Conservation (phyloP, 2,888 invertebrate genomes). For the Lottia scabra region DNA sequence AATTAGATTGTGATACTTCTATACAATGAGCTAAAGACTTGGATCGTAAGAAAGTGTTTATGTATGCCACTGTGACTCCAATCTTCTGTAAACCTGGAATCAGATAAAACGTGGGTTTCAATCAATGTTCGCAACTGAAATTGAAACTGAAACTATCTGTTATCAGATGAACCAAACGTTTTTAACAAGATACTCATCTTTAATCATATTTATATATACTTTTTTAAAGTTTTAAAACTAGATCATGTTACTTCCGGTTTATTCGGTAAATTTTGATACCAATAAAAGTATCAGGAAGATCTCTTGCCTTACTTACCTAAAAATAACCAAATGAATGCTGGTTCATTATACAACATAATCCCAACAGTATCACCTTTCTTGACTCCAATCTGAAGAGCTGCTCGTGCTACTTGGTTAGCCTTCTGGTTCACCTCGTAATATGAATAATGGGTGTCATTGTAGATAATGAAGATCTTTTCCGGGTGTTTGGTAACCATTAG, state of each 20-base stretch:
- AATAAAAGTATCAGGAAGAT: no score
- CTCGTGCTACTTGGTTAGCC: conserved; percentile 45
- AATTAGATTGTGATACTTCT: conserved; percentile 8
- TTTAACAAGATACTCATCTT: no score
- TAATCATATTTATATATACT: no score
- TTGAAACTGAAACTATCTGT: no score
- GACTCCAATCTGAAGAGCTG: conserved; percentile 34
- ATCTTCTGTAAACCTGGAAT: conserved; percentile 20
- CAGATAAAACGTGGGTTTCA: no score
- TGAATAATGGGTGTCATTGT: conserved; percentile 36
- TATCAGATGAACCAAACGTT: no score
- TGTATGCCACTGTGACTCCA: conserved; percentile 13
- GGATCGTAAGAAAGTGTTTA: conserved; percentile 16
- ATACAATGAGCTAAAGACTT: conserved; percentile 17
- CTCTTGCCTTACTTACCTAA: conserved; percentile 35
- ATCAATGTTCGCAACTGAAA: no score
- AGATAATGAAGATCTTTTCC: conserved; percentile 37
- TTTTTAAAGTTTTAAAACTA: no score
- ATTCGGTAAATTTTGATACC: no score
- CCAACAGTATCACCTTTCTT: conserved; percentile 44
- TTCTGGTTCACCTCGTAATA: conserved; percentile 41
- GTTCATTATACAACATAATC: conserved; percentile 45
- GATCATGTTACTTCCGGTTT: no score
- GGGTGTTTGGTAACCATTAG: conserved; percentile 21
- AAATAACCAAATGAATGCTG: conserved; percentile 47